Evolutionary conservation across 2,797 vertebrate genomes (phyloP), one percentile per base, ranked within the genome.

Genomic region (Steatocranus sp.): DNA sequence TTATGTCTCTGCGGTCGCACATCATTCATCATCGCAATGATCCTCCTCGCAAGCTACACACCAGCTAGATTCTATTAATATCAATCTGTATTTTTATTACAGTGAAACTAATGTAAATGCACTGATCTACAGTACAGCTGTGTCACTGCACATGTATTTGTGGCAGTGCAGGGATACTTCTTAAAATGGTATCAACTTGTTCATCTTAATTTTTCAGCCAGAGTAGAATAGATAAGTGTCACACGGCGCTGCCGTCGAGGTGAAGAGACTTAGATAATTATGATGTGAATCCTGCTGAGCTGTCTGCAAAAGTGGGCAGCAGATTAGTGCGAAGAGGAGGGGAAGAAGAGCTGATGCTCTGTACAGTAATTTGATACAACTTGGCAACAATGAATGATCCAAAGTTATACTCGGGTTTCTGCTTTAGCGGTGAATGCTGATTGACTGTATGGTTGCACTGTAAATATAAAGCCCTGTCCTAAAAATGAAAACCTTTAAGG

Each of bases 1-100:
- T 90, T 83, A 86, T 88, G 90, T 91, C 90, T 91, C 79, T 58
- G 82, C 83, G 81, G 87, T 90, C 74, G 58, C 68, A 74, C 12
- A 36, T 90, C 82, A 4, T 95, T 91, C 78, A 93, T 95, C 91
- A 93, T 81, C 63, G 23, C 36, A 74, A 30, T 5, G 50, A 84
- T 74, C 82, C 76, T 88, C 58, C 79, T 83, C 56, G 36, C 82
- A 84, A 80, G 86, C 70, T 68, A 74, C 34, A 85, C 77, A 81
- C 87, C 81, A 82, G 86, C 14, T 51, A 93, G 73, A 51, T 82
- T 73, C 70, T 66, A 80, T 88, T 91, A 89, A 87, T 87, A 92
- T 86, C 49, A 88, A 81, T 84, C 46, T 50, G 50, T 53, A 77
- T 76, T 78, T 82, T 75, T 81, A 81, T 86, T 83, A 70, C 49